phyloP scores from a whole-genome alignment of 2,113 vertebrate species.

The Sylvia atricapilla region DNA sequence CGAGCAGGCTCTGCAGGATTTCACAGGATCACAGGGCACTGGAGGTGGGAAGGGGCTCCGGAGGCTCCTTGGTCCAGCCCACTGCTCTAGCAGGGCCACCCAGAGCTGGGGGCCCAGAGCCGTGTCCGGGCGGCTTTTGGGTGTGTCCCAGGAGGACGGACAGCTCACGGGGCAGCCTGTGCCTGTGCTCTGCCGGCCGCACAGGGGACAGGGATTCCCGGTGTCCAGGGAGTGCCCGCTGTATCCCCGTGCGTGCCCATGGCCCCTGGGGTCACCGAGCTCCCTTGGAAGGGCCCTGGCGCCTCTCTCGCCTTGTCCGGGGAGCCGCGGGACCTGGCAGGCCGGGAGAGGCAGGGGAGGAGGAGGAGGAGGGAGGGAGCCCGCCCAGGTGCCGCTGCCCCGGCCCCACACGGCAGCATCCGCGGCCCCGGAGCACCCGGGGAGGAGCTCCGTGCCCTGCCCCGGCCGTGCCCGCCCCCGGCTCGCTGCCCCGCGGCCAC shows the following conservation, averaged over 20 bases:
- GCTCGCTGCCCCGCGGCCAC: not conserved
- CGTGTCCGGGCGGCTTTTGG: fast-evolving
- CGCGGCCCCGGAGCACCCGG: not conserved
- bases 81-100: not conserved
- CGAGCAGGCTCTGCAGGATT: not conserved
- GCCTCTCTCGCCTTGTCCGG: not conserved
- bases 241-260: fast-evolving
- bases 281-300: too few relatives aligned
- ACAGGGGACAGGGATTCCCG: not conserved
- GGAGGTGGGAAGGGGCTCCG: not conserved
- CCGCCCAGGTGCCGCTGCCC: not conserved
- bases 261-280: not conserved
- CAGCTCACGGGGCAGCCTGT: not conserved
- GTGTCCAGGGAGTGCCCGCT: not conserved
- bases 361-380: not conserved
- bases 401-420: not conserved
- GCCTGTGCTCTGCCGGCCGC: not conserved
- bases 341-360: too few relatives aligned
- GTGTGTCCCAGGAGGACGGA: not conserved
- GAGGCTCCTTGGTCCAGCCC: not conserved
- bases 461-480: not conserved
- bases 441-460: not conserved
- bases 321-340: not conserved
- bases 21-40: fast-evolving
- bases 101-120: not conserved